A percentile compares a stretch with the other conserved stretches of the same genome.
Evolutionary conservation across 2,797 vertebrate species (phyloP).

Genomic region (Clarias fuscus): DNA sequence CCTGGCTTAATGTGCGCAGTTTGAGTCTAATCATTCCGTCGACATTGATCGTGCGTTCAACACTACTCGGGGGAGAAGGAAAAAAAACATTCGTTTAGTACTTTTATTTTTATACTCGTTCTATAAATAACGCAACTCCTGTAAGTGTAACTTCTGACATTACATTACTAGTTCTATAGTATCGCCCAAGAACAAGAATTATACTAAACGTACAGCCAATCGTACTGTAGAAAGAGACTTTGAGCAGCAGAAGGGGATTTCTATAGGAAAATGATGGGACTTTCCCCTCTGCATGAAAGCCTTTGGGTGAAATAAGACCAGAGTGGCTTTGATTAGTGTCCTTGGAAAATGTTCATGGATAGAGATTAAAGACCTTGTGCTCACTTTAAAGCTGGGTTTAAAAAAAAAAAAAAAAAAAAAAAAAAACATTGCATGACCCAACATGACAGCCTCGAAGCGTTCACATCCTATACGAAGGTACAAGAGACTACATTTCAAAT

Average conservation of each 20-base stretch:
- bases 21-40: conserved; percentile 69
- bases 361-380: conserved; percentile 53
- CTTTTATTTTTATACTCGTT: conserved; percentile 1
- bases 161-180: neutral
- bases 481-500: conserved; percentile 40
- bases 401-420: conserved; percentile 45
- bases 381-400: conserved; percentile 67
- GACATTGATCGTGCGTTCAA: conserved; percentile 66
- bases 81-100: conserved; percentile 19
- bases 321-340: conserved; percentile 54
- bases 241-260: conserved; percentile 50
- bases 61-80: neutral
- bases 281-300: conserved; percentile 51
- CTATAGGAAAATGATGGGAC: conserved; percentile 48
- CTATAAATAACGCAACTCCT: neutral
- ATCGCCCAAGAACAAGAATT: neutral
- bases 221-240: conserved; percentile 23
- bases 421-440: conserved; percentile 61
- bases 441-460: conserved; percentile 59
- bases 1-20: conserved; percentile 70
- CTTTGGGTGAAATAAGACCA: conserved; percentile 47
- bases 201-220: conserved; percentile 33
- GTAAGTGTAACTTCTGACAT: neutral
- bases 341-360: conserved; percentile 56
- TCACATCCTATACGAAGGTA: conserved; percentile 51